These are phyloP conservation scores for Anguilla pacifica DNA, from an alignment of 2,797 vertebrate genomes.

Conservation along the genomic window DNA sequence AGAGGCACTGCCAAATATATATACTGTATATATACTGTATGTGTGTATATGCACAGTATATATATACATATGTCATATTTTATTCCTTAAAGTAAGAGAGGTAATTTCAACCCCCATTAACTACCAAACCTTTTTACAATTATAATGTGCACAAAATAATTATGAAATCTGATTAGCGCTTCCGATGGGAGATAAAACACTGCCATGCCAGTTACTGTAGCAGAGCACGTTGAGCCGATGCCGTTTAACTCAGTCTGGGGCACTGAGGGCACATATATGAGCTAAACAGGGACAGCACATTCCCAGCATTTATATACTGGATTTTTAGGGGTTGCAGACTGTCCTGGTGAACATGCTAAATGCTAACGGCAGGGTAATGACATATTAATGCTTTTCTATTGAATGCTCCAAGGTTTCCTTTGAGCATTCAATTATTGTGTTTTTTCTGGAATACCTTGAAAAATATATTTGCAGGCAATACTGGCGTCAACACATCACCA, in stretches of 20 bases:
- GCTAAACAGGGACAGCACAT: not conserved
- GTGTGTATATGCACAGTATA: no score
- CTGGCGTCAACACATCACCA: not conserved
- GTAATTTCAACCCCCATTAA: not conserved
- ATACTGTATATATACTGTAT: no score
- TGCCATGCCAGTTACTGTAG: not conserved
- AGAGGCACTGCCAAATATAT: no score
- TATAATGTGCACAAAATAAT: not conserved
- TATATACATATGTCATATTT: not conserved
- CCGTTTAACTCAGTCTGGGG: no score
- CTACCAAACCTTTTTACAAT: not conserved
- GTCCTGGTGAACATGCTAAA: not conserved
- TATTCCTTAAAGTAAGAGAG: not conserved
- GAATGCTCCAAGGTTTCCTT: not conserved
- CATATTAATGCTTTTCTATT: not conserved
- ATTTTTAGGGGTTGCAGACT: not conserved
- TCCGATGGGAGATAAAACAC: not conserved
- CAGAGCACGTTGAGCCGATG: no score
- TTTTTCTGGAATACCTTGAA: not conserved
- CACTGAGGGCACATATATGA: not conserved
- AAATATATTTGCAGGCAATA: not conserved
- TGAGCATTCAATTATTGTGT: not conserved
- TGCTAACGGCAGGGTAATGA: not conserved
- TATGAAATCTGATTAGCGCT: not conserved
- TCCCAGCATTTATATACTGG: not conserved